A percentile compares a stretch with the other conserved stretches of the same genome.
These are phyloP conservation scores for Bufo bufo DNA, from an alignment of 2,113 vertebrate genomes.

Conservation along the genomic window DNA sequence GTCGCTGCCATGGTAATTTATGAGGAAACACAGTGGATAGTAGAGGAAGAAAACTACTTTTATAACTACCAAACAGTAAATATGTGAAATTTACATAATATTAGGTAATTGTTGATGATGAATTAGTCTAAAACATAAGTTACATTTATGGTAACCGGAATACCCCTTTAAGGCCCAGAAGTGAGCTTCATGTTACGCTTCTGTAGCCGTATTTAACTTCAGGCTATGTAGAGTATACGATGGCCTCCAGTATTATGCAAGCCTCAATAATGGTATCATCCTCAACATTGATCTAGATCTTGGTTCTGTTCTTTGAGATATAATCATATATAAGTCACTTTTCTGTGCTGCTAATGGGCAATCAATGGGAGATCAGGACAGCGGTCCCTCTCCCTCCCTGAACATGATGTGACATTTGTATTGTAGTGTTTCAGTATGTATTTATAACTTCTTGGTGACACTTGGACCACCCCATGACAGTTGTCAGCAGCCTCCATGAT, in stretches of 20 bases:
- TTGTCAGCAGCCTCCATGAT: background rate
- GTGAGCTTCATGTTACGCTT: background rate
- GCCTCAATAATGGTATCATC: background rate
- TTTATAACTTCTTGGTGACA: background rate
- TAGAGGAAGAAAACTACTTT: too few species aligned
- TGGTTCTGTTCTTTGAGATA: background rate
- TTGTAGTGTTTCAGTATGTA: background rate
- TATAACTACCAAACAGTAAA: too few species aligned
- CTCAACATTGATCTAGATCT: background rate
- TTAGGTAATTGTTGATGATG: too few species aligned
- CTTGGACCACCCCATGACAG: background rate
- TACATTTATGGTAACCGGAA: too few species aligned
- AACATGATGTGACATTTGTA: background rate
- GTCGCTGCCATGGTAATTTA: too few species aligned
- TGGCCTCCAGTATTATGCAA: background rate
- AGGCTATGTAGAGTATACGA: background rate
- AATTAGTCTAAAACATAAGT: too few species aligned
- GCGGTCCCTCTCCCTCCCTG: background rate
- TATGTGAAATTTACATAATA: too few species aligned
- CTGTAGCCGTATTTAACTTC: background rate
- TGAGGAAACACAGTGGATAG: too few species aligned
- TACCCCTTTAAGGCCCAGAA: background rate
- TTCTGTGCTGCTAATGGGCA: background rate
- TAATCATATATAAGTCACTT: background rate
- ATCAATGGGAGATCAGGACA: background rate